Conservation (phyloP, 2,797 vertebrate species). For the Phalloptychus januarius region DNA sequence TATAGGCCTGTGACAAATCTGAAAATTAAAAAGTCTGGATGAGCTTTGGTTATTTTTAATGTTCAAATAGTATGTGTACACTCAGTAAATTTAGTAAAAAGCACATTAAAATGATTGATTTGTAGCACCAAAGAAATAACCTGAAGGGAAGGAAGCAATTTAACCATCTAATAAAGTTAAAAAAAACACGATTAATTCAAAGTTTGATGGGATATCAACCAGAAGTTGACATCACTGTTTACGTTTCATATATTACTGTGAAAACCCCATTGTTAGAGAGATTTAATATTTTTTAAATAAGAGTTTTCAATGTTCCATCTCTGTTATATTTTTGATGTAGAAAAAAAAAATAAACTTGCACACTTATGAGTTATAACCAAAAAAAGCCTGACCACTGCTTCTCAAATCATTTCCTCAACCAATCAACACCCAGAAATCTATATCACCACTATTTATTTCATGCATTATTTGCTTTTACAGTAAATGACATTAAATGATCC, state of each 20-base stretch:
- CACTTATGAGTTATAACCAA: not conserved
- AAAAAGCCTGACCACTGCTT: too few relatives aligned
- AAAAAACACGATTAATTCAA: not conserved
- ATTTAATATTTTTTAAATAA: not conserved
- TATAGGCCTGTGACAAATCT: not conserved
- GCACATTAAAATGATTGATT: not conserved
- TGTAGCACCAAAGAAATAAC: not conserved
- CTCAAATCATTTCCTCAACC: not conserved
- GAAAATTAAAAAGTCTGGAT: not conserved
- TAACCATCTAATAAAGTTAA: too few relatives aligned
- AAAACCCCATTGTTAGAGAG: not conserved
- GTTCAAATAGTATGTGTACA: too few relatives aligned
- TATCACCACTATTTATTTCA: not conserved
- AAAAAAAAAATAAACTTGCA: not conserved
- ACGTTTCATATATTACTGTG: not conserved
- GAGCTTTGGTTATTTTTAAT: not conserved
- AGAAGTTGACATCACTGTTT: not conserved
- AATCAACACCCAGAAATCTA: not conserved
- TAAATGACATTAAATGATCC: too few relatives aligned
- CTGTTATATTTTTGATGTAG: not conserved
- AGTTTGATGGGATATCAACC: not conserved
- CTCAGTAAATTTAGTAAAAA: not conserved
- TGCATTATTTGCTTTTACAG: not conserved
- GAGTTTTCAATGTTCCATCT: not conserved
- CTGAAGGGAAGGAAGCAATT: not conserved